phyloP scores from a whole-genome alignment of 2,888 invertebrate genomes.

The Drosophila kambysellisi region DNA sequence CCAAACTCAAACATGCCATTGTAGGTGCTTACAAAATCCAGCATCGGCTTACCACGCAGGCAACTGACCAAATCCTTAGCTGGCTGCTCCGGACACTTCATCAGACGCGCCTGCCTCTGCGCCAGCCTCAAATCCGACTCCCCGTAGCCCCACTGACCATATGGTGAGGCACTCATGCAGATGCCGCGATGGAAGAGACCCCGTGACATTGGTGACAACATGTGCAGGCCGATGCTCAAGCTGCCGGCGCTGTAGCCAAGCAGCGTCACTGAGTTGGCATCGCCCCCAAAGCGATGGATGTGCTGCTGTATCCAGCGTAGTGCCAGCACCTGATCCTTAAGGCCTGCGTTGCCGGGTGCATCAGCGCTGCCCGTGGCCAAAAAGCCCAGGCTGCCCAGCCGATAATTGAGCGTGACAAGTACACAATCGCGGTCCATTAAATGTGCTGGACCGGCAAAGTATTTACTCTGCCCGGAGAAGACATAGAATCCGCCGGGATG shows the following conservation, averaged over 20 bases:
- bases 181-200: slow-evolving; percentile 90
- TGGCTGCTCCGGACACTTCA: slow-evolving; percentile 87
- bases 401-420: slow-evolving; percentile 88
- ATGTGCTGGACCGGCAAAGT: slow-evolving; percentile 86
- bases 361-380: slow-evolving; percentile 88
- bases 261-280: slow-evolving; percentile 88
- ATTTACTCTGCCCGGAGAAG: slow-evolving; percentile 86
- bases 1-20: slow-evolving; percentile 81
- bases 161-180: slow-evolving; percentile 88
- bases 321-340: slow-evolving; percentile 89
- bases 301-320: slow-evolving; percentile 89
- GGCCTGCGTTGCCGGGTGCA: slow-evolving; percentile 89
- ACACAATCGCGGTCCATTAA: slow-evolving; percentile 88
- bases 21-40: slow-evolving; percentile 73
- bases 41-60: slow-evolving; percentile 84
- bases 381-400: slow-evolving; percentile 87
- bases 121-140: slow-evolving; percentile 87
- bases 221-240: slow-evolving; percentile 86
- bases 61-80: slow-evolving; percentile 87
- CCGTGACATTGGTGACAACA: slow-evolving; percentile 89
- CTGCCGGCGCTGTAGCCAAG: slow-evolving; percentile 87
- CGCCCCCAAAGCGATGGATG: slow-evolving; percentile 89
- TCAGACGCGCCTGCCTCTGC: slow-evolving; percentile 87
- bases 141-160: slow-evolving; percentile 86
- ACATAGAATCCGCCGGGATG: slow-evolving; percentile 89